phyloP scores from a whole-genome alignment of 2,797 vertebrate genomes.

The Microcaecilia unicolor region DNA sequence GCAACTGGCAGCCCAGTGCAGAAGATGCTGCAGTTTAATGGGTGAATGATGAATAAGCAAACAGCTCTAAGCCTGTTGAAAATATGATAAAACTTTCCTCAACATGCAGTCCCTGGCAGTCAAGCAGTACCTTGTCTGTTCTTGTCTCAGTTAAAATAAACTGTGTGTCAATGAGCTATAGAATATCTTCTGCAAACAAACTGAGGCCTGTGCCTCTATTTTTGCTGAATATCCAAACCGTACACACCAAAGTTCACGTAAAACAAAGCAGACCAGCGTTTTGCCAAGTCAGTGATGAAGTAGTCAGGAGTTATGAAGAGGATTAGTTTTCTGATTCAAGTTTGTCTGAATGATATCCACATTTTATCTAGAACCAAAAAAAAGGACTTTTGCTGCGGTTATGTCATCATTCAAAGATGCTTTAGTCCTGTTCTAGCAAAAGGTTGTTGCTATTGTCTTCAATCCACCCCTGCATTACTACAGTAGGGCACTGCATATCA shows the following conservation, averaged over 20 bases:
- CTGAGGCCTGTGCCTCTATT: conserved; percentile 1
- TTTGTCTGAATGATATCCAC: conserved; percentile 8
- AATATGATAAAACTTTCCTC: neutral
- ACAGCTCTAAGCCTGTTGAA: neutral
- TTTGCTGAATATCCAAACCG: conserved; percentile 5
- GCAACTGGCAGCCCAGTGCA: neutral
- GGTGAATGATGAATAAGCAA: neutral
- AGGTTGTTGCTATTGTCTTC: neutral
- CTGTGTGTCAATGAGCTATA: neutral
- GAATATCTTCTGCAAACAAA: neutral
- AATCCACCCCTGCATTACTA: neutral
- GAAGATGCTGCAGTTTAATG: neutral
- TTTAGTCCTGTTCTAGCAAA: neutral
- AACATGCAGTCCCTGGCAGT: neutral
- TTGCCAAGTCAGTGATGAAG: neutral
- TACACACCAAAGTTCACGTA: neutral
- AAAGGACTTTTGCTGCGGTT: neutral
- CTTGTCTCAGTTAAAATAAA: neutral
- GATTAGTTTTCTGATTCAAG: conserved; percentile 18
- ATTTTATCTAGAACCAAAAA: neutral
- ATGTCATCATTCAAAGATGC: neutral
- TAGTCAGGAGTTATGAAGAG: conserved; percentile 15
- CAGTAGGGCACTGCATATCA: neutral
- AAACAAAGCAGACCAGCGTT: neutral
- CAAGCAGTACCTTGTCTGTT: neutral